Percentiles rank a stretch among this genome's conserved stretches.
Conservation (phyloP, 2,113 vertebrate genomes). For the Donacobius atricapilla region DNA sequence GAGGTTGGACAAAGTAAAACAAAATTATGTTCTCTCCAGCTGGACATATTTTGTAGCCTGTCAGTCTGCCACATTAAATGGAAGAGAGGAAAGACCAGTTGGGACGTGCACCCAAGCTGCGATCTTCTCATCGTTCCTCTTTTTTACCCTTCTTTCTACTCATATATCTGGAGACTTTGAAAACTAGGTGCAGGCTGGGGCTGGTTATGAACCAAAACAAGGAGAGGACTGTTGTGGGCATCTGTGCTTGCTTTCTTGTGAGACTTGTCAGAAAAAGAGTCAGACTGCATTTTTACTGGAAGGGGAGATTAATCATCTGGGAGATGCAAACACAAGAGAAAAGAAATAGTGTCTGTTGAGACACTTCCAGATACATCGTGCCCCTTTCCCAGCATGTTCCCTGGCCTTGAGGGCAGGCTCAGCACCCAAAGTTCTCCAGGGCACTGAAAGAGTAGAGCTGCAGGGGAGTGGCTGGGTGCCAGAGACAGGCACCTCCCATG, state of each 20-base stretch:
- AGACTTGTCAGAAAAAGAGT: not conserved
- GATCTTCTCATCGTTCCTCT: not conserved
- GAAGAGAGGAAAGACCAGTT: not conserved
- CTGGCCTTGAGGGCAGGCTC: not conserved
- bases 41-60: not conserved
- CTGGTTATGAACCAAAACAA: not conserved
- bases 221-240: not conserved
- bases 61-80: not conserved
- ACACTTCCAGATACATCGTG: not conserved
- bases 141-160: not conserved
- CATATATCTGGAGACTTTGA: not conserved
- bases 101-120: not conserved
- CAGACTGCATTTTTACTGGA: not conserved
- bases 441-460: not conserved
- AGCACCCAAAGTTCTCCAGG: not conserved
- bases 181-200: not conserved
- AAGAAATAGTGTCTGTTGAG: not conserved
- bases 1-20: not conserved
- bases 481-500: not conserved
- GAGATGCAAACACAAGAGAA: not conserved
- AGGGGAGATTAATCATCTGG: not conserved
- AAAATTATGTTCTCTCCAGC: not conserved
- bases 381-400: not conserved
- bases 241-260: not conserved
- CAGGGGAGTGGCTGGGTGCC: not conserved